Evolutionary conservation across 2,888 invertebrate species (phyloP).

Genomic region (Dendrolimus houi): DNA sequence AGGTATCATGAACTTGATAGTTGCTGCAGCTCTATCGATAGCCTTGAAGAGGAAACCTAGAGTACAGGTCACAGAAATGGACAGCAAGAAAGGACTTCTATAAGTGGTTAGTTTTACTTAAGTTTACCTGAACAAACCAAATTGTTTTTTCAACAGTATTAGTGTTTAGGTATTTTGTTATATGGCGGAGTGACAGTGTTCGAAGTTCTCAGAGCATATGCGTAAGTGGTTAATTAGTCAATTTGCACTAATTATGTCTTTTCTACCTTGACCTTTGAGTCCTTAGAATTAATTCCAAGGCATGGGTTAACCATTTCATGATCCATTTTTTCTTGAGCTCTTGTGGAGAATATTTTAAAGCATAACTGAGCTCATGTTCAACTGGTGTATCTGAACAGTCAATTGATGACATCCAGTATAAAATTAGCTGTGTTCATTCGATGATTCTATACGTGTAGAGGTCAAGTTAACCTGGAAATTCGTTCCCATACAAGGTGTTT

Average conservation of each 20-base stretch:
- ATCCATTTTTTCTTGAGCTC: background rate
- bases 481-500: too few relatives aligned
- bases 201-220: background rate
- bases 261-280: background rate
- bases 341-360: background rate
- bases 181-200: too few relatives aligned
- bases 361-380: background rate
- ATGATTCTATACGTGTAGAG: too few relatives aligned
- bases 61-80: constrained; percentile 38
- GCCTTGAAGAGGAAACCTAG: constrained; percentile 33
- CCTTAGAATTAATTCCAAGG: background rate
- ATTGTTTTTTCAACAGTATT: too few relatives aligned
- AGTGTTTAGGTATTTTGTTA: too few relatives aligned
- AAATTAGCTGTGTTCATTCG: too few relatives aligned
- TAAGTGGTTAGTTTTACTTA: constrained; percentile 12
- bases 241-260: constrained; percentile 4
- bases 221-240: background rate
- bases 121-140: too few relatives aligned
- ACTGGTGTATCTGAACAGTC: too few relatives aligned
- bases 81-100: constrained; percentile 57
- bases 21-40: constrained; percentile 35
- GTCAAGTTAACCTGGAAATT: too few relatives aligned
- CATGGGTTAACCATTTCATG: too few relatives aligned
- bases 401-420: too few relatives aligned
- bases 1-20: constrained; percentile 35